These are phyloP conservation scores for Chrysogorgia sp. DNA, from an alignment of 92 coral and sea anemone genomes.

Conservation along the genomic window DNA sequence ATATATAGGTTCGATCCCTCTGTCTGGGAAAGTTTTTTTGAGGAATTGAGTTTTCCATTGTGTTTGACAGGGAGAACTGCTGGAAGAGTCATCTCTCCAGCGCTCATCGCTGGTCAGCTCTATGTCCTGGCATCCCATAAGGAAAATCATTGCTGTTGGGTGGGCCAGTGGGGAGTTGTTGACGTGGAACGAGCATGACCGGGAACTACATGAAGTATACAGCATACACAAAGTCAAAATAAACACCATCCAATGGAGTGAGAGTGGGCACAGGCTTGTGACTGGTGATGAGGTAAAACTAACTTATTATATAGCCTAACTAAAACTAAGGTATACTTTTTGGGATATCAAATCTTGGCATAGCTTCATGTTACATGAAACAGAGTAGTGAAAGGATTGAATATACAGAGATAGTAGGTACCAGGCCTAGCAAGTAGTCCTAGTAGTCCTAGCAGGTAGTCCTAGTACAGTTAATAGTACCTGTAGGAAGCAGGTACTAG, in stretches of 20 bases:
- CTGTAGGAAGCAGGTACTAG: no score
- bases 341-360: no score
- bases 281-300: constrained; percentile 79
- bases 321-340: not conserved
- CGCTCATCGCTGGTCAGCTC: constrained; percentile 81
- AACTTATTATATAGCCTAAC: not conserved
- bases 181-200: constrained; percentile 97
- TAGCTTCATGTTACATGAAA: no score
- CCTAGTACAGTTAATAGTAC: no score
- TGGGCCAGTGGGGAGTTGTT: constrained; percentile 94
- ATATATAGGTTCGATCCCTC: no score
- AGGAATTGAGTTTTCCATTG: no score
- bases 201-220: constrained; percentile 78
- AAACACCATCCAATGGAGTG: constrained; percentile 74
- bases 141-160: constrained; percentile 90
- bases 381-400: no score
- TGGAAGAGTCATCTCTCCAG: constrained; percentile 93
- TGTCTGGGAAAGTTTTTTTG: no score
- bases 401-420: no score
- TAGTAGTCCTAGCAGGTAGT: no score
- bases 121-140: constrained; percentile 92
- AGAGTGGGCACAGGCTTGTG: constrained; percentile 77
- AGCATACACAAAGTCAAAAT: constrained; percentile 74
- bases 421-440: no score
- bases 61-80: constrained; percentile 78